Conservation (phyloP, 53 echinoderm and acorn worm genomes). For the Paracentrotus lividus region DNA sequence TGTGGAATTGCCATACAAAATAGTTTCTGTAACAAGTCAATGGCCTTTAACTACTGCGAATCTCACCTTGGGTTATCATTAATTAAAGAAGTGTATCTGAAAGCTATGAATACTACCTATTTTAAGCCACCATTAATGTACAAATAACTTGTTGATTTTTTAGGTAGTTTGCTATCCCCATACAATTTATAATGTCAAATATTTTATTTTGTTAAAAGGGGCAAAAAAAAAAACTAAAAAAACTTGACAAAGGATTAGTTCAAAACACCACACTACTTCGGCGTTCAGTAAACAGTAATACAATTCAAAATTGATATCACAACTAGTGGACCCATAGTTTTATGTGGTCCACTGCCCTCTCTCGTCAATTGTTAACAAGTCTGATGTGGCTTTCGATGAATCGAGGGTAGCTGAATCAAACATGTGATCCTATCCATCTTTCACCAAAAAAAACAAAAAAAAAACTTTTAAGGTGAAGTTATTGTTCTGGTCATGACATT, state of each 20-base stretch:
- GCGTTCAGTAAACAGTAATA: too few relatives aligned
- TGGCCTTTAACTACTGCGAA: neutral
- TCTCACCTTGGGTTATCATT: neutral
- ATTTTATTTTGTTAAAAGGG: too few relatives aligned
- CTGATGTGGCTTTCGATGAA: neutral
- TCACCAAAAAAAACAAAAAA: too few relatives aligned
- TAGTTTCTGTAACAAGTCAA: neutral
- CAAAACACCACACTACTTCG: too few relatives aligned
- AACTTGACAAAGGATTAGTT: too few relatives aligned
- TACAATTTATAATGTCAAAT: too few relatives aligned
- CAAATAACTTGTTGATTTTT: neutral
- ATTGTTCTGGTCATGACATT: too few relatives aligned
- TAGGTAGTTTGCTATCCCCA: too few relatives aligned
- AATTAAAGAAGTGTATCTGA: neutral
- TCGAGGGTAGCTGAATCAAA: too few relatives aligned
- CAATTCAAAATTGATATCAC: neutral
- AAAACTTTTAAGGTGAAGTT: too few relatives aligned
- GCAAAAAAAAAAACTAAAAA: too few relatives aligned
- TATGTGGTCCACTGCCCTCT: neutral
- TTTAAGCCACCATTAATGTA: neutral
- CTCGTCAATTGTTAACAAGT: neutral
- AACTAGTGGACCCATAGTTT: neutral
- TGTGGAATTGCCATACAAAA: neutral
- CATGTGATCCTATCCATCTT: too few relatives aligned
- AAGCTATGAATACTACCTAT: neutral